Evolutionary conservation across 1,140 invertebrate genomes (phyloP).

Genomic region (Drosophila saltans): DNA sequence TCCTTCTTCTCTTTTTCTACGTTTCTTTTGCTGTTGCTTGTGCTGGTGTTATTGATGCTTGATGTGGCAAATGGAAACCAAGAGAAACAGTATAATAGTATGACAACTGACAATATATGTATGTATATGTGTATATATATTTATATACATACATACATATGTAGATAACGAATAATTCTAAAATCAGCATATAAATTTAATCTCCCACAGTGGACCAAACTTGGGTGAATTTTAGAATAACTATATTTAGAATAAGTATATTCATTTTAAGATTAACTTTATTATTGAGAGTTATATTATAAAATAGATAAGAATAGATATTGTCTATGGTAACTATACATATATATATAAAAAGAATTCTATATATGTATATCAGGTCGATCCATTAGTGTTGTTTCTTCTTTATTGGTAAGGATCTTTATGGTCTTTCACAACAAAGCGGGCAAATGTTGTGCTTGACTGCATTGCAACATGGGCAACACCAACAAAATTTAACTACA

Average conservation of each 20-base stretch:
- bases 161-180: too few species aligned
- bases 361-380: neutral
- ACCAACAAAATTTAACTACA: slow-evolving; percentile 18
- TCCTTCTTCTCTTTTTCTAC: too few species aligned
- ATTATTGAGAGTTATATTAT: too few species aligned
- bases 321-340: neutral
- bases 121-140: too few species aligned
- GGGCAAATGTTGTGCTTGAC: slow-evolving; percentile 61
- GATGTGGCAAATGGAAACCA: slow-evolving; percentile 34
- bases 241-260: too few species aligned
- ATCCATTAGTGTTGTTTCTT: neutral
- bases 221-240: too few species aligned
- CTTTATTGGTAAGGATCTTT: neutral
- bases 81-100: neutral
- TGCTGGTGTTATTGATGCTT: slow-evolving; percentile 31
- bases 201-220: too few species aligned
- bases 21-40: neutral
- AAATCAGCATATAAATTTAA: too few species aligned
- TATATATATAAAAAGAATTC: slow-evolving; percentile 18
- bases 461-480: slow-evolving; percentile 57
- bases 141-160: too few species aligned
- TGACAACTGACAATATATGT: neutral
- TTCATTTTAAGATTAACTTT: too few species aligned
- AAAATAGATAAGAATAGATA: too few species aligned
- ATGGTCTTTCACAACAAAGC: slow-evolving; percentile 46